Base-by-base conservation (phyloP, 2,113 vertebrate genomes). In the Tylochromis polylepis region DNA sequence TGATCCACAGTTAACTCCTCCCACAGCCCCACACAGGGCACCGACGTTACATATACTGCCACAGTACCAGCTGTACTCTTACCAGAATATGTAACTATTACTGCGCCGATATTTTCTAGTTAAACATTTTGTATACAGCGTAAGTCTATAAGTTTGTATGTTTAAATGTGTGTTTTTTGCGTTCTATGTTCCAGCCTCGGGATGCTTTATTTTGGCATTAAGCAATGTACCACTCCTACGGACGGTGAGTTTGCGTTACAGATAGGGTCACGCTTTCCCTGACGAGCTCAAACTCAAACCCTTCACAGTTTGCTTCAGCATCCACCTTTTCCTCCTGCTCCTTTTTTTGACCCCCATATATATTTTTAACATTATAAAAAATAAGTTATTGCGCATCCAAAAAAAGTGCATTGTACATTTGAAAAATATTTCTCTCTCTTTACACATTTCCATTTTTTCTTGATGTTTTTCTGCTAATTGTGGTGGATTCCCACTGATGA, bases 311-410 rank as follows among this genome's bases (percentile, higher is more conserved):
- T 92, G 85, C 92, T 90, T 93, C 88, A 94, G 83, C 58, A 84
- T 93, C 92, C 83, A 51, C 87, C 85, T 88, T 53, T 34, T 82
- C 85, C 92, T 92, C 85, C 80, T 87, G 87, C 89, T 92, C 90
- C 91, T 88, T 90, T 88, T 85, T 83, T 89, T 82, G 79, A 58
- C 90, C 82, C 91, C 88, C 85, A 87, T 79, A 81, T 91, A 93
- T 94, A 92, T 91, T 92, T 95, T 94, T 94, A 93, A 92, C 88
- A 89, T 93, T 96, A 96, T 96, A 97, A 96, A 97, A 97, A 97
- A 97, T 97, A 97, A 96, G 95, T 96, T 96, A 97, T 96, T 97
- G 96, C 96, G 95, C 95, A 95, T 97, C 95, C 95, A 91, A 96
- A 96, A 90, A 97, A 97, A 97, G 96, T 97, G 96, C 96, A 97